Evolutionary conservation across 1,140 invertebrate species (phyloP).

Genomic region (Heliconius nattereri): DNA sequence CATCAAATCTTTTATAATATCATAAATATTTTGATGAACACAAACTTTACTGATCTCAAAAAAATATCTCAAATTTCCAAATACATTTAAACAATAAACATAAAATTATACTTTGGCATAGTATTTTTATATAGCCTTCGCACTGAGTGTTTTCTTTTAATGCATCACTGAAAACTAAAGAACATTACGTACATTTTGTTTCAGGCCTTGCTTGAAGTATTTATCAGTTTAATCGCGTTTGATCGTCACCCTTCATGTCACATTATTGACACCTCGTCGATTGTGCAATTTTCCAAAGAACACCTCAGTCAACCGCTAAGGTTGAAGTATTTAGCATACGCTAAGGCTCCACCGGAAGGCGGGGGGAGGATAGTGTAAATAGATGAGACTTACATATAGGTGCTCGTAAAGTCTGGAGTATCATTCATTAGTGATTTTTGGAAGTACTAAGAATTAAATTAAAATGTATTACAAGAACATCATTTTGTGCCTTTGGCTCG

Average conservation of each 20-base stretch:
- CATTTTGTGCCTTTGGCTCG: conserved; percentile 39
- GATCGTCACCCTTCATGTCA: conserved; percentile 70
- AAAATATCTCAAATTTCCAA: neutral
- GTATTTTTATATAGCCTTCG: neutral
- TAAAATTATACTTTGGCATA: neutral
- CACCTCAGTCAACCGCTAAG: conserved; percentile 75
- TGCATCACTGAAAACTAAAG: conserved; percentile 36
- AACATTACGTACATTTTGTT: conserved; percentile 30
- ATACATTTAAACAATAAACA: neutral
- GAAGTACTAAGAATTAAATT: conserved; percentile 52
- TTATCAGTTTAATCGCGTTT: conserved; percentile 55
- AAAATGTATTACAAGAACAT: conserved; percentile 64
- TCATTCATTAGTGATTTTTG: conserved; percentile 67
- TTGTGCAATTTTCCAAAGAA: conserved; percentile 79
- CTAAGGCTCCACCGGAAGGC: conserved; percentile 70
- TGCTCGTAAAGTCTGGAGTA: conserved; percentile 69
- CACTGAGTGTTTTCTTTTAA: conserved; percentile 16
- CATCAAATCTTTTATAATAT: neutral
- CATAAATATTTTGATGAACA: neutral
- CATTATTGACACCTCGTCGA: conserved; percentile 73
- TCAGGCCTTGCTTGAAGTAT: conserved; percentile 52
- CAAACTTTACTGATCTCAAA: neutral
- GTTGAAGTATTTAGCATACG: conserved; percentile 79
- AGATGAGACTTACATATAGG: conserved; percentile 80
- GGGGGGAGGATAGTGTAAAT: conserved; percentile 81